phyloP scores from a whole-genome alignment of 2,113 vertebrate genomes.

The Ginglymostoma cirratum region DNA sequence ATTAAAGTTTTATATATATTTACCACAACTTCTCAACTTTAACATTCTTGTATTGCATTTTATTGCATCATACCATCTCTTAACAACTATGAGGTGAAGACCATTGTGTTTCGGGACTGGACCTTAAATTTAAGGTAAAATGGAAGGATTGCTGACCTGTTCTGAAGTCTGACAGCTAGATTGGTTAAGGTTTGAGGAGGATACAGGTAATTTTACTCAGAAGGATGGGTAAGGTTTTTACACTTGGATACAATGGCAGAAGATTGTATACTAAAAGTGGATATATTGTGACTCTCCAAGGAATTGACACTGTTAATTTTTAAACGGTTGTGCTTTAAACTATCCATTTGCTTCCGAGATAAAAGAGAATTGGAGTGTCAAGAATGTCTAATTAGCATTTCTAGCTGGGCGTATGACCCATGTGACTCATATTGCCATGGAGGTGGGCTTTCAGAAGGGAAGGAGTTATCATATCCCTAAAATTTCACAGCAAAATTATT shows the following conservation, averaged over 20 bases:
- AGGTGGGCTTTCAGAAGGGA: not conserved
- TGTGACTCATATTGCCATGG: not conserved
- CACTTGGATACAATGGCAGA: too few species aligned
- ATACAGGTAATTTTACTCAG: not conserved
- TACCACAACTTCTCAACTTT: not conserved
- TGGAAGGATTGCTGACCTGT: not conserved
- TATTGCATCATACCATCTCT: not conserved
- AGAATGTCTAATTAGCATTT: not conserved
- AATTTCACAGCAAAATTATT: not conserved
- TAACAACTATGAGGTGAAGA: not conserved
- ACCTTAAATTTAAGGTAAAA: not conserved
- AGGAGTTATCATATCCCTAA: not conserved
- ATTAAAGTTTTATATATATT: not conserved
- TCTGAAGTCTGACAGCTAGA: not conserved
- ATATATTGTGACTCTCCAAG: not conserved
- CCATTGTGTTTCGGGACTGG: not conserved
- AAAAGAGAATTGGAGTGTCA: not conserved
- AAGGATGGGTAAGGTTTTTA: not conserved
- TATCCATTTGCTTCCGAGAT: not conserved
- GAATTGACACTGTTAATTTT: not conserved
- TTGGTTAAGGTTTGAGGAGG: not conserved
- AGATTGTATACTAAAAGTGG: too few species aligned
- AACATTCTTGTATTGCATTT: not conserved
- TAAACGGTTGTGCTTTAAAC: not conserved
- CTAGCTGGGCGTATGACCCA: not conserved